Evolutionary conservation across 2,888 invertebrate genomes (phyloP), one percentile per base, ranked within the genome.

Genomic region (Deroplatys truncata): DNA sequence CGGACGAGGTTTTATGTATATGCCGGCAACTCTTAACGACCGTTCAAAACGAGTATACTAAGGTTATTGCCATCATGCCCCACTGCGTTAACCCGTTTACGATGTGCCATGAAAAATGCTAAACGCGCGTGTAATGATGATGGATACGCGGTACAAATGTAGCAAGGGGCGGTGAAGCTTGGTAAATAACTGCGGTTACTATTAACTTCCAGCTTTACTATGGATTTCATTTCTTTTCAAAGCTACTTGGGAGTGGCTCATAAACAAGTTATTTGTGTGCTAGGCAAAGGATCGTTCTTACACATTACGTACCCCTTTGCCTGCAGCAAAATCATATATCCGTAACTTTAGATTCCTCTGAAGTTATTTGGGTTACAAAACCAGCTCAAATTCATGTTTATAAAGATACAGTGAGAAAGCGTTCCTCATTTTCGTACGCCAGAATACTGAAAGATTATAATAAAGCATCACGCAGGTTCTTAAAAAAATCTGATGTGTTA

Each of bases 1-100:
- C 87, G 35, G 82, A 82, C 82, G 87, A 87, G 56, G 56, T 87
- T 87, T 87, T 87, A 87, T 87, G 87, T 87, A 72, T 87, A 87
- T 87, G 82, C 29, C 87, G 28, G 25, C 82, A 72, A 87, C 82
- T 83, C 83, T 83, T 87, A 87, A 87, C 87, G 87, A 43, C 87
- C 56, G 28, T 87, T 87, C 87, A 87, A 87, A 87, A 87, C 87
- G 87, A 72, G 56, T 72, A 72, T 72, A 72, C 56, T 72, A 72
- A 72, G 83, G 28, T 87, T 87, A 87, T 87, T 82, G 83, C 83
- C 35, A 83, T 83, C 29, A 83, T 43, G 56, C 82, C 82, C 87
- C 83, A 82, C 82, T 87, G 87, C 83, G 35, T 83, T 82, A 86
- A 87, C 83, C 87, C 35, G 83, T 87, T 87, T 87, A 87, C 43